Evolutionary conservation across 1,140 invertebrate genomes (phyloP).

Genomic region (Diorhabda sublineata): DNA sequence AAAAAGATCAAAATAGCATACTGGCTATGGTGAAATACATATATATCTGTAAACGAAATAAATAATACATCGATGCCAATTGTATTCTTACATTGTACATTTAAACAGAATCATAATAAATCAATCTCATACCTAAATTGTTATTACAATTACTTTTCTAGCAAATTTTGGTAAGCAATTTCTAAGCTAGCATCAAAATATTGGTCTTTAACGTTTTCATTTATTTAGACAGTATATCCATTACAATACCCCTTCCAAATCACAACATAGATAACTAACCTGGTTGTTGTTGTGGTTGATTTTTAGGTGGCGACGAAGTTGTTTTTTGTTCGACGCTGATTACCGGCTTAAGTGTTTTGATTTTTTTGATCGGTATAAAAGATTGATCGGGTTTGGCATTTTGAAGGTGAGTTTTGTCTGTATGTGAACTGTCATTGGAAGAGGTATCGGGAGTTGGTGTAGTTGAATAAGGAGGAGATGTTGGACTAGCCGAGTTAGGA

Average conservation of each 20-base stretch:
- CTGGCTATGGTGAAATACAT: no score
- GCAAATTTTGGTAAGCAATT: background rate
- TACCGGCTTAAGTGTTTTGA: slow-evolving; percentile 33
- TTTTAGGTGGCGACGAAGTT: slow-evolving; percentile 17
- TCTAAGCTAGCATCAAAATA: background rate
- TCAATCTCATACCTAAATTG: background rate
- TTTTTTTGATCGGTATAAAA: slow-evolving; percentile 26
- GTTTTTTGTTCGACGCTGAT: slow-evolving; percentile 15
- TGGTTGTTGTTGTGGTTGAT: background rate
- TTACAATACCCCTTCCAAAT: background rate
- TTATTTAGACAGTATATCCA: background rate
- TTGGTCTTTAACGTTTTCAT: background rate
- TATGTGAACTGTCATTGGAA: slow-evolving; percentile 27
- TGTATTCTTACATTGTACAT: background rate
- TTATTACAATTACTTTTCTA: background rate
- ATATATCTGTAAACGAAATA: no score
- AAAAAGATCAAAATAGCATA: no score
- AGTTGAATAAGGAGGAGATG: slow-evolving; percentile 23
- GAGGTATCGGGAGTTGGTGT: slow-evolving; percentile 26
- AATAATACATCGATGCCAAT: background rate
- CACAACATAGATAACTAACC: slow-evolving; percentile 12
- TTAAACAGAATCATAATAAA: background rate
- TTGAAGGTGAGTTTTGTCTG: slow-evolving; percentile 16
- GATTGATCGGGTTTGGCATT: slow-evolving; percentile 16
- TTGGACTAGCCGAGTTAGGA: slow-evolving; percentile 28